phyloP scores from a whole-genome alignment of 2,888 invertebrate species.

The Bombyx huttoni region DNA sequence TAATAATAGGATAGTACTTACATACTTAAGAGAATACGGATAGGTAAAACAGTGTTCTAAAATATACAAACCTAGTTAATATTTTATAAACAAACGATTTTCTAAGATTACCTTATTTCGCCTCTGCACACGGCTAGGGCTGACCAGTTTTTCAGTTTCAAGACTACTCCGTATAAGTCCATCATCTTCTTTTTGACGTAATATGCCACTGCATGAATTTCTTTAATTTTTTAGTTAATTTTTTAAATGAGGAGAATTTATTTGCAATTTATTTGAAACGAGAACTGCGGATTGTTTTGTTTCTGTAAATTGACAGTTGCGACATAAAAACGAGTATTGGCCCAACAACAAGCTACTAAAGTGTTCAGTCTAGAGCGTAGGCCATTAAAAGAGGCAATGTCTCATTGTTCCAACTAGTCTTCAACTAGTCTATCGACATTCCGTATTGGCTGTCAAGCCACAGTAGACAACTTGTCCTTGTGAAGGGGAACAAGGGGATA shows the following conservation, averaged over 20 bases:
- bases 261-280: not conserved
- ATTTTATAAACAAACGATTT: not conserved
- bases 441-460: constrained; percentile 25
- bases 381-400: constrained; percentile 9
- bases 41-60: too few species aligned
- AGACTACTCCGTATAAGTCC: not conserved
- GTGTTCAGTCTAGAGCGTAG: not conserved
- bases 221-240: not conserved
- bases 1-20: too few species aligned
- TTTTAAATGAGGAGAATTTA: not conserved
- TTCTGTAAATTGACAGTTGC: not conserved
- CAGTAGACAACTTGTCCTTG: constrained; percentile 17
- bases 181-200: not conserved
- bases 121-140: not conserved
- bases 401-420: constrained; percentile 36
- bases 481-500: not conserved
- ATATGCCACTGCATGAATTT: not conserved
- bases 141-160: not conserved
- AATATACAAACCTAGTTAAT: too few species aligned
- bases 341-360: not conserved
- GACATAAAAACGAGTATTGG: not conserved
- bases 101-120: not conserved
- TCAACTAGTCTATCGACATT: constrained; percentile 42
- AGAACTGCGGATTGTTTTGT: not conserved
- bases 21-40: too few species aligned